These are phyloP conservation scores for Listronotus oregonensis DNA, from an alignment of 1,140 invertebrate genomes.

Conservation along the genomic window DNA sequence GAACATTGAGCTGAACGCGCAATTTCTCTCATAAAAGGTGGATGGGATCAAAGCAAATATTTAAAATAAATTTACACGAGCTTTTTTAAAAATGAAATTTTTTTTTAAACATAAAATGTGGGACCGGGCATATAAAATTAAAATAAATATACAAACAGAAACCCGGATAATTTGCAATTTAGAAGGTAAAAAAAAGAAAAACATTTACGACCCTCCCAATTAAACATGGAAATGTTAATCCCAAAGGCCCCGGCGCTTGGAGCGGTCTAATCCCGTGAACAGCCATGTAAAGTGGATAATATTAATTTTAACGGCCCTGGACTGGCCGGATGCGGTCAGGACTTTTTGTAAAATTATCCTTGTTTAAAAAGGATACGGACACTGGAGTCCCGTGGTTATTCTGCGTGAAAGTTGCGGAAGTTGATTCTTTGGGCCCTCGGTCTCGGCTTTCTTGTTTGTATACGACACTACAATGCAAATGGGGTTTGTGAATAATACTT, in stretches of 20 bases:
- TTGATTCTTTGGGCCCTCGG: slow-evolving; percentile 17
- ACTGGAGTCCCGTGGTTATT: slow-evolving; percentile 33
- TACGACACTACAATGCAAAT: neutral
- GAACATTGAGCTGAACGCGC: too few relatives aligned
- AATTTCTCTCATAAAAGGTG: too few relatives aligned
- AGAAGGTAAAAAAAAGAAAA: slow-evolving; percentile 14
- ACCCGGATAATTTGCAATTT: slow-evolving; percentile 14
- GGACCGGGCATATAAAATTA: too few relatives aligned
- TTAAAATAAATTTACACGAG: too few relatives aligned
- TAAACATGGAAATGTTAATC: slow-evolving; percentile 35
- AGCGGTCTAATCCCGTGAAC: slow-evolving; percentile 40
- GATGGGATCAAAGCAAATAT: too few relatives aligned
- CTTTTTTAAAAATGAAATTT: too few relatives aligned
- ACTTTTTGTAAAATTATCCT: slow-evolving; percentile 55
- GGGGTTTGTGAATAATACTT: too few relatives aligned
- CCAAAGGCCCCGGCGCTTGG: slow-evolving; percentile 29
- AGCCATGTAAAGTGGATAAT: slow-evolving; percentile 49
- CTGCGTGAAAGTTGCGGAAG: slow-evolving; percentile 26
- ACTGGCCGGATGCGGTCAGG: slow-evolving; percentile 46
- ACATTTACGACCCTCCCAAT: neutral
- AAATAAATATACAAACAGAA: neutral
- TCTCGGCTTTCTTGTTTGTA: slow-evolving; percentile 17
- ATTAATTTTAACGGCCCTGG: slow-evolving; percentile 50
- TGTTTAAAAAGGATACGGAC: slow-evolving; percentile 51
- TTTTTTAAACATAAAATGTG: too few relatives aligned